These are phyloP conservation scores for Coranthus polyacanthus DNA, from an alignment of 2,797 vertebrate species.

Conservation along the genomic window DNA sequence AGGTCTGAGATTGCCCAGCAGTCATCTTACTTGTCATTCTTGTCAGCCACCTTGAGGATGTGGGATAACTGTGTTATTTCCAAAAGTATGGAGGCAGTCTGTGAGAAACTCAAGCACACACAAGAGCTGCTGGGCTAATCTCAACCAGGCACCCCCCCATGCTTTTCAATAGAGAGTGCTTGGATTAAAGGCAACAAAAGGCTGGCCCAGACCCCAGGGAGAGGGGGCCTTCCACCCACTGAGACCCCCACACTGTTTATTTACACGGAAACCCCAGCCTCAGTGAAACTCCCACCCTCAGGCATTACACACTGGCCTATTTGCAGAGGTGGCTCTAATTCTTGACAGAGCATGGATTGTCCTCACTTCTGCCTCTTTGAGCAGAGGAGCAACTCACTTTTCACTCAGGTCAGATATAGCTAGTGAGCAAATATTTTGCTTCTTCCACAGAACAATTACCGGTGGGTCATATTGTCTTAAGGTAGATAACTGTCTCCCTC, in stretches of 20 bases:
- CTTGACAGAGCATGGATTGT: conserved; percentile 84
- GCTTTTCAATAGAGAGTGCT: conserved; percentile 84
- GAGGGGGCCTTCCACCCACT: conserved; percentile 82
- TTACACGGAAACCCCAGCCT: conserved; percentile 87
- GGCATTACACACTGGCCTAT: conserved; percentile 86
- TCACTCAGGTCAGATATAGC: conserved; percentile 57
- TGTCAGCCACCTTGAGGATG: conserved; percentile 78
- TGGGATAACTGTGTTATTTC: conserved; percentile 81
- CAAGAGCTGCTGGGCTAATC: conserved; percentile 84
- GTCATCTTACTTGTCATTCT: conserved; percentile 77
- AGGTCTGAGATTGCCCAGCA: conserved; percentile 71
- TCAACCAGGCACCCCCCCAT: conserved; percentile 80
- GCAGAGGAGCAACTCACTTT: conserved; percentile 71
- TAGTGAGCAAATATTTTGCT: conserved; percentile 58
- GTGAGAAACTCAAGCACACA: conserved; percentile 84
- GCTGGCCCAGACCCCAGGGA: conserved; percentile 81
- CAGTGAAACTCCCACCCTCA: conserved; percentile 81
- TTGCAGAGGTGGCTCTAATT: conserved; percentile 88
- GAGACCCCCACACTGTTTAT: conserved; percentile 87
- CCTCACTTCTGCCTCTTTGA: conserved; percentile 75
- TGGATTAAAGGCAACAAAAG: conserved; percentile 89
- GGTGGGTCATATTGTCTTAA: conserved; percentile 46
- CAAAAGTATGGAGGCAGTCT: conserved; percentile 77
- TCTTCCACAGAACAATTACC: conserved; percentile 51
- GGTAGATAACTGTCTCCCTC: conserved; percentile 24